A percentile compares a stretch with the other conserved stretches of the same genome.
Conservation (phyloP, 1,140 invertebrate genomes). For the Drosophila guanche region DNA sequence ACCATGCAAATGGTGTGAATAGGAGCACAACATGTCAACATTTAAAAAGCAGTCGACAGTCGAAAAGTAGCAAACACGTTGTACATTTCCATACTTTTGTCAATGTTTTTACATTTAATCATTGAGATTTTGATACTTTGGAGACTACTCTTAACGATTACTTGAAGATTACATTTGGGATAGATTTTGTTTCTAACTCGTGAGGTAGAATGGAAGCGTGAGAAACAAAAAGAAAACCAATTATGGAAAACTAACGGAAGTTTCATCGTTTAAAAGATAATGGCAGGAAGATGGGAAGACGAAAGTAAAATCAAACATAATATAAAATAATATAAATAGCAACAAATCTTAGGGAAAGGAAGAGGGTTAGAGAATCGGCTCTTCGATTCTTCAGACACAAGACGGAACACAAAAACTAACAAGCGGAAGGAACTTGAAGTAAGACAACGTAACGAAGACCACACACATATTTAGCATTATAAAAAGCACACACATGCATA, state of each 20-base stretch:
- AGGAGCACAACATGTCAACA: no score
- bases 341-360: conserved; percentile 63
- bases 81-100: no score
- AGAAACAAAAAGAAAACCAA: no score
- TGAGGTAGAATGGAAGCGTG: neutral
- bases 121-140: no score
- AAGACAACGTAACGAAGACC: conserved; percentile 15
- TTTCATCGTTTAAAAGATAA: neutral
- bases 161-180: no score
- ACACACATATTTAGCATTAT: conserved; percentile 51
- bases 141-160: no score
- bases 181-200: neutral
- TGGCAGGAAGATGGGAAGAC: conserved; percentile 15
- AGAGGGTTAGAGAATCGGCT: conserved; percentile 9
- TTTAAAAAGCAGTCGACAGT: no score
- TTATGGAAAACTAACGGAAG: no score
- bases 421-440: conserved; percentile 1
- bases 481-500: conserved; percentile 31
- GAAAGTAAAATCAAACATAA: conserved; percentile 72
- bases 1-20: no score
- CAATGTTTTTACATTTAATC: no score
- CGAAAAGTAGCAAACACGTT: no score
- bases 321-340: conserved; percentile 58
- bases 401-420: neutral
- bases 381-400: conserved; percentile 13